Evolutionary conservation across 2,888 invertebrate genomes (phyloP).

Genomic region (Sturmia bella): DNA sequence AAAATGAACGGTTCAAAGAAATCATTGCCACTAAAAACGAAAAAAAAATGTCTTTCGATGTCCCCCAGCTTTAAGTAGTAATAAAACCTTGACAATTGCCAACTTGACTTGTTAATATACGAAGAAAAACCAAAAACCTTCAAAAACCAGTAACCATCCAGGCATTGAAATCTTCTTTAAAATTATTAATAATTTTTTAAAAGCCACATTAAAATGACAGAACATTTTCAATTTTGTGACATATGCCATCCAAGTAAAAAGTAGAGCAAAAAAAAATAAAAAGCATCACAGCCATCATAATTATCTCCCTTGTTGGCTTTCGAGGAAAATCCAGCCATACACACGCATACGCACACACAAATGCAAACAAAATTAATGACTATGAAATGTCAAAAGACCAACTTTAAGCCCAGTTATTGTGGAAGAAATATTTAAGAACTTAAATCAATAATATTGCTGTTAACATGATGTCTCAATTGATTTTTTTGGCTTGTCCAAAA

Average conservation of each 20-base stretch:
- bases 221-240: slow-evolving; percentile 43
- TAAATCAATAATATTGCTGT: slow-evolving; percentile 56
- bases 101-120: no score
- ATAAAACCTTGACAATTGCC: no score
- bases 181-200: not conserved
- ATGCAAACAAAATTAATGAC: not conserved
- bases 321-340: not conserved
- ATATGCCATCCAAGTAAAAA: slow-evolving; percentile 57
- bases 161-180: slow-evolving; percentile 28
- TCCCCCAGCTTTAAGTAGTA: no score
- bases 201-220: not conserved
- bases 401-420: slow-evolving; percentile 12
- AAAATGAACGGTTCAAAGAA: no score
- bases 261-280: slow-evolving; percentile 13
- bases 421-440: slow-evolving; percentile 23
- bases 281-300: slow-evolving; percentile 24
- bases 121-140: no score
- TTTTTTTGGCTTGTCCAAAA: slow-evolving; percentile 48
- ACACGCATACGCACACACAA: not conserved
- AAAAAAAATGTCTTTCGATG: no score
- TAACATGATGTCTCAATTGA: slow-evolving; percentile 66
- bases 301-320: slow-evolving; percentile 41
- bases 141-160: no score
- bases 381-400: slow-evolving; percentile 1
- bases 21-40: no score